Evolutionary conservation across 2,113 vertebrate species (phyloP).

Genomic region (Potamarius usumacintae): DNA sequence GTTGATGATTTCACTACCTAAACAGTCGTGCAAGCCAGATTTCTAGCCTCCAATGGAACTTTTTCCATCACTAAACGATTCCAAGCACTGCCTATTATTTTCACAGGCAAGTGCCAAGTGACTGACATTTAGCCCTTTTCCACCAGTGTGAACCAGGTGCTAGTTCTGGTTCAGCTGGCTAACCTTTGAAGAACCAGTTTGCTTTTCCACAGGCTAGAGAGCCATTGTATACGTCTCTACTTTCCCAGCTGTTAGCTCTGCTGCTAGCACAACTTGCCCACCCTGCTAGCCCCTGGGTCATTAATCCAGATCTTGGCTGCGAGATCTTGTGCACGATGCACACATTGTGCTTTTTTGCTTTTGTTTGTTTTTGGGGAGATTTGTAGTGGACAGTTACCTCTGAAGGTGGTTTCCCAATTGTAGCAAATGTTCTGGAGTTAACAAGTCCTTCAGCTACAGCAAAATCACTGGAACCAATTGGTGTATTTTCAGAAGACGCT

Average conservation of each 20-base stretch:
- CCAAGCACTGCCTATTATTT: not conserved
- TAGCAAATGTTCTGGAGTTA: not conserved
- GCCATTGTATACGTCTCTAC: no score
- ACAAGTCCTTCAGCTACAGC: not conserved
- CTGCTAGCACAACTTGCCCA: no score
- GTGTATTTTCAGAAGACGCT: not conserved
- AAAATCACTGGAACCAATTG: not conserved
- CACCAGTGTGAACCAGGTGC: no score
- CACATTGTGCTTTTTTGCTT: not conserved
- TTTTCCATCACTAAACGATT: not conserved
- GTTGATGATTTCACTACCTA: not conserved
- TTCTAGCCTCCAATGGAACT: not conserved
- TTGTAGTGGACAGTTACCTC: not conserved
- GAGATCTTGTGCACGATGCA: not conserved
- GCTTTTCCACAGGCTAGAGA: no score
- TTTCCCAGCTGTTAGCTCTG: no score
- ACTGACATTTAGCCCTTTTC: not conserved
- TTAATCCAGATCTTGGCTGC: not conserved
- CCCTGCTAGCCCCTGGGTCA: no score
- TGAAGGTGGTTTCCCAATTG: not conserved
- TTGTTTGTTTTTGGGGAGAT: not conserved
- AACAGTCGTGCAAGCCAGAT: not conserved
- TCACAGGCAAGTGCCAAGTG: not conserved
- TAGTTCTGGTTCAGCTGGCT: no score
- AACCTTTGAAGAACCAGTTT: no score